phyloP scores from a whole-genome alignment of 2,888 invertebrate genomes.

The Choristoneura rosaceana region DNA sequence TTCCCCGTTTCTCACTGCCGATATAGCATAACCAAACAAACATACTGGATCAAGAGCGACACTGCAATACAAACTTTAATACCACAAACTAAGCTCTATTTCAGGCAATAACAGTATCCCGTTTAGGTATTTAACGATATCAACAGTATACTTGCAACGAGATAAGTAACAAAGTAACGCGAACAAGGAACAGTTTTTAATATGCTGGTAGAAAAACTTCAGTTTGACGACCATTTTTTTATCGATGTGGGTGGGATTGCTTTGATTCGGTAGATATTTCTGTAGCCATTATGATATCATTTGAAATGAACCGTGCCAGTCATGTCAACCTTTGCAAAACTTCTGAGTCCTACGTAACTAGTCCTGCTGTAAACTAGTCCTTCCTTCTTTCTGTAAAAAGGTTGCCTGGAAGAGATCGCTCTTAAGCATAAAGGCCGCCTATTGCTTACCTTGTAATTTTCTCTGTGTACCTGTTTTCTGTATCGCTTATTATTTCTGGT shows the following conservation, averaged over 20 bases:
- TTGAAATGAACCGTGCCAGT: background rate
- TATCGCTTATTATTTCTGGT: too few relatives aligned
- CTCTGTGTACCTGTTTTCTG: too few relatives aligned
- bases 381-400: too few relatives aligned
- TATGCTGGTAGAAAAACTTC: slow-evolving; percentile 4
- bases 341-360: background rate
- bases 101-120: slow-evolving; percentile 54
- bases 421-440: too few relatives aligned
- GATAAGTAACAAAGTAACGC: slow-evolving; percentile 48
- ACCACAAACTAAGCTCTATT: slow-evolving; percentile 43
- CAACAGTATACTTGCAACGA: slow-evolving; percentile 58
- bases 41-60: slow-evolving; percentile 17
- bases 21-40: slow-evolving; percentile 39
- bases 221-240: slow-evolving; percentile 9
- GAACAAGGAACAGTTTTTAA: slow-evolving; percentile 37
- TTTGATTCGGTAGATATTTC: background rate
- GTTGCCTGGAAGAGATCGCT: too few relatives aligned
- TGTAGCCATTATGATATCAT: slow-evolving; percentile 6
- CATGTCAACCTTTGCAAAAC: background rate
- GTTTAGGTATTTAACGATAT: slow-evolving; percentile 63
- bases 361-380: too few relatives aligned
- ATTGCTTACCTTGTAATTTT: too few relatives aligned
- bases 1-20: slow-evolving; percentile 62
- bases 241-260: slow-evolving; percentile 19
- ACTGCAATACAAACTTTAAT: slow-evolving; percentile 51